Conservation (phyloP, 1,140 invertebrate species). For the Diploscapter pachys region DNA sequence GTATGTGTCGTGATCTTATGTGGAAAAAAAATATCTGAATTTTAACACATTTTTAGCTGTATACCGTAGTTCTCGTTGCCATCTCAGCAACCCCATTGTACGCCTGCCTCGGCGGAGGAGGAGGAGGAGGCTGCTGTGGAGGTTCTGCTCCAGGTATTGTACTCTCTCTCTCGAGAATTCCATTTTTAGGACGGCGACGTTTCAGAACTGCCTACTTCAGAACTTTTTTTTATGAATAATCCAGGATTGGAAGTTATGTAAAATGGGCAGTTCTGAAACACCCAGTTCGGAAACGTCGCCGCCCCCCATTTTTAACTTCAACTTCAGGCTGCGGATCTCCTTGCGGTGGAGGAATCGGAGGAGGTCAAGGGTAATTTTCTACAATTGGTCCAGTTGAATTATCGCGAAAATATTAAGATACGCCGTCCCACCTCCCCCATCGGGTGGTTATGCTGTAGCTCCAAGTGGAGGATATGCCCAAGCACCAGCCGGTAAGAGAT, state of each 20-base stretch:
- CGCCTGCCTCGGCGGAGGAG: constrained; percentile 16
- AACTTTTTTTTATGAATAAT: neutral
- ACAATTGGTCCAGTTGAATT: too few species aligned
- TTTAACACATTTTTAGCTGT: constrained; percentile 1
- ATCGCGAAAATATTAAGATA: neutral
- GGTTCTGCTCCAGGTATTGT: constrained; percentile 3
- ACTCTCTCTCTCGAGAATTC: neutral
- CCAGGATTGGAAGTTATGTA: too few species aligned
- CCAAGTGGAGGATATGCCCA: neutral
- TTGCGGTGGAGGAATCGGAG: too few species aligned
- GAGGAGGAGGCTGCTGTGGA: constrained; percentile 9
- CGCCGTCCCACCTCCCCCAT: constrained; percentile 4
- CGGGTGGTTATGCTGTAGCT: constrained; percentile 1
- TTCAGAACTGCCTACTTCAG: neutral
- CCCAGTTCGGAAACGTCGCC: too few species aligned
- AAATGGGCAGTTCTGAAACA: too few species aligned
- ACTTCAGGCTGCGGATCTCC: too few species aligned
- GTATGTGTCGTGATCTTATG: neutral
- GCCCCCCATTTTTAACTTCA: too few species aligned
- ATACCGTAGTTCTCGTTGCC: neutral
- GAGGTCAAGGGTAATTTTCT: too few species aligned
- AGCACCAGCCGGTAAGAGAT: neutral
- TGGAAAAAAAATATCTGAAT: neutral
- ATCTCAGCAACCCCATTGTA: constrained; percentile 5
- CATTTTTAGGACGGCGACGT: neutral